Conservation (phyloP, 2,113 vertebrate species). For the Electrona antarctica region DNA sequence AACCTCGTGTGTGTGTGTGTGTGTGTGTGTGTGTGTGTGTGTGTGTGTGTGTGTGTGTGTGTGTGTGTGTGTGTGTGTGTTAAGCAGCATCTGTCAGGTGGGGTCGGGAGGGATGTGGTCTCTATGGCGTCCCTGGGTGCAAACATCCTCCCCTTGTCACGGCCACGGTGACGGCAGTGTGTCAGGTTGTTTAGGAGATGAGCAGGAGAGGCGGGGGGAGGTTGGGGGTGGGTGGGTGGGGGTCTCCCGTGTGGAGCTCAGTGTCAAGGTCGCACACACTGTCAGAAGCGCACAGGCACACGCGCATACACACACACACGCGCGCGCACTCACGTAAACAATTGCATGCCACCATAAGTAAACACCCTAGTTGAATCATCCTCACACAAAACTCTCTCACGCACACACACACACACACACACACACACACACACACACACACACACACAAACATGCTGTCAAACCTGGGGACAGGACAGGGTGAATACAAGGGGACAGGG, state of each 20-base stretch:
- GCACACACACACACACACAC: background rate
- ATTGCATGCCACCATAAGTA: too few species aligned
- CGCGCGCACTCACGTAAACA: conserved; percentile 9
- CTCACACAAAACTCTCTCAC: conserved; percentile 9
- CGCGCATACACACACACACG: conserved; percentile 38
- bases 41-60: conserved; percentile 28
- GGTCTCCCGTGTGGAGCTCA: conserved; percentile 70
- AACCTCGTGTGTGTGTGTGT: conserved; percentile 21
- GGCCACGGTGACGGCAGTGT: conserved; percentile 69
- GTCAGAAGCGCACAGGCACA: conserved; percentile 59
- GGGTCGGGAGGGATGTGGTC: conserved; percentile 71
- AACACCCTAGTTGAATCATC: conserved; percentile 11
- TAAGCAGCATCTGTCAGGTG: conserved; percentile 74
- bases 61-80: conserved; percentile 21
- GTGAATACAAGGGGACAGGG: conserved; percentile 66
- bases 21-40: conserved; percentile 17
- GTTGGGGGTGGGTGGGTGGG: conserved; percentile 46
- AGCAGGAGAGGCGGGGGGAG: conserved; percentile 31
- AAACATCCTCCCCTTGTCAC: conserved; percentile 76
- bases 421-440: conserved; percentile 7
- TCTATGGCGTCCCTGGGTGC: conserved; percentile 71
- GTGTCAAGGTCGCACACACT: conserved; percentile 76
- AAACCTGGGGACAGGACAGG: conserved; percentile 74
- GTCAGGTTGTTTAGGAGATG: conserved; percentile 77
- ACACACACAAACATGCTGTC: conserved; percentile 72